Base-by-base conservation (phyloP, 1,140 invertebrate species). In the Zelostemma sp. region DNA sequence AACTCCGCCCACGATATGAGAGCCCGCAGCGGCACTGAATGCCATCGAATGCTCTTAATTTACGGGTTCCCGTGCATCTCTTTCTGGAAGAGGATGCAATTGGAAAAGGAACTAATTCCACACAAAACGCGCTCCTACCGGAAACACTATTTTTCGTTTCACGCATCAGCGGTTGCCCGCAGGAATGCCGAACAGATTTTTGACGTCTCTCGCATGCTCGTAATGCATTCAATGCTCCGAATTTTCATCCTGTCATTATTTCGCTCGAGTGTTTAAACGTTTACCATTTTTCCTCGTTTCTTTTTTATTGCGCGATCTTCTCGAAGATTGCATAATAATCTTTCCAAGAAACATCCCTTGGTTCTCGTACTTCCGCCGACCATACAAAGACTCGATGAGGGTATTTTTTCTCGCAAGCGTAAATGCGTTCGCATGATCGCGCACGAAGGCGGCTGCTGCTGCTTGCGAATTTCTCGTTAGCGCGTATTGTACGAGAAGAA, bases 141-240 rank as follows among this genome's bases (percentile, higher is more conserved):
- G 57, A 68, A 68, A 19, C 41, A 50, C 40, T 35, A 6, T 28
- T 60, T 49, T 46, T 64, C 47, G 48, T 65, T 65, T 53, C 31
- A 64, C 53, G 61, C 47, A 51, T 54, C 53, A 45, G 15, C 21
- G 58, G n/a, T 31, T 19, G 15, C 31, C 45, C 14, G 0, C 45
- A 6, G 31, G 45, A 4, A 31, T 19, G 21, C 14, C 6, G 12
- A 51, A 47, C 48, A 65, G 55, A 59, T 59, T 66, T 54, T 47
- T 58, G 50, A 66, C 45, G 19, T 41, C 19, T n/a, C 33, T 61
- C 31, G 58, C 28, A 12, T 60, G 51, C 54, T 56, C 56, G 31
- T 65, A 65, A 66, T 66, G 54, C 55, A 35, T 40, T 35, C 41
- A 41, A 51, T 40, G 35, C 18, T 17, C 1, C 11, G 14, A 4